These are phyloP conservation scores for Mythimna pallens DNA, from an alignment of 2,888 invertebrate species.

Conservation along the genomic window DNA sequence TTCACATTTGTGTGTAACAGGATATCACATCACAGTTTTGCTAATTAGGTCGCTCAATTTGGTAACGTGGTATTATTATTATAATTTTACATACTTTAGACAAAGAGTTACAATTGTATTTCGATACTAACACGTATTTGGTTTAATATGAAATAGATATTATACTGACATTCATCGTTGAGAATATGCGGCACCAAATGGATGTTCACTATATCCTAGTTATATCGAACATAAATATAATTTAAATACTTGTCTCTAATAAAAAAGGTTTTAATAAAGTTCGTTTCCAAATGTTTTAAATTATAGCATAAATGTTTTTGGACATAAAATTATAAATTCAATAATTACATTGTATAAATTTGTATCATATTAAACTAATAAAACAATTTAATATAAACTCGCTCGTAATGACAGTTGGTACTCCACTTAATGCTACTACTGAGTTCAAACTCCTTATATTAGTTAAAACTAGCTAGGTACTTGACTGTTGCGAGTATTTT, in stretches of 20 bases:
- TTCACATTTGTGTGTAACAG: conserved; percentile 72
- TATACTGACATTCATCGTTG: no score
- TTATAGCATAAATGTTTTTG: not conserved
- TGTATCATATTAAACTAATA: no score
- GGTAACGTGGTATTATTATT: conserved; percentile 1
- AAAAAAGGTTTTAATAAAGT: not conserved
- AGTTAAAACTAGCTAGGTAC: not conserved
- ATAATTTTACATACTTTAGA: conserved; percentile 1
- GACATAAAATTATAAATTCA: no score
- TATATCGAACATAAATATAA: not conserved
- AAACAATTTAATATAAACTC: not conserved
- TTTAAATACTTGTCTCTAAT: not conserved
- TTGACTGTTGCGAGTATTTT: not conserved
- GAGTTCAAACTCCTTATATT: not conserved
- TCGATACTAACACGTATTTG: not conserved
- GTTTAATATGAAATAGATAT: not conserved
- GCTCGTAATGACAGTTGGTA: not conserved
- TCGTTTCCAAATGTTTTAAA: not conserved
- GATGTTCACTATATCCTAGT: not conserved
- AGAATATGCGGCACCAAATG: not conserved
- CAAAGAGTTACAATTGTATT: not conserved
- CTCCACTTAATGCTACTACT: not conserved
- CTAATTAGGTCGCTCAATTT: conserved; percentile 57
- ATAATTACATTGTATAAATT: no score
- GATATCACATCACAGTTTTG: conserved; percentile 67